These are phyloP conservation scores for Hesperia comma DNA, from an alignment of 2,888 invertebrate genomes.

Conservation along the genomic window DNA sequence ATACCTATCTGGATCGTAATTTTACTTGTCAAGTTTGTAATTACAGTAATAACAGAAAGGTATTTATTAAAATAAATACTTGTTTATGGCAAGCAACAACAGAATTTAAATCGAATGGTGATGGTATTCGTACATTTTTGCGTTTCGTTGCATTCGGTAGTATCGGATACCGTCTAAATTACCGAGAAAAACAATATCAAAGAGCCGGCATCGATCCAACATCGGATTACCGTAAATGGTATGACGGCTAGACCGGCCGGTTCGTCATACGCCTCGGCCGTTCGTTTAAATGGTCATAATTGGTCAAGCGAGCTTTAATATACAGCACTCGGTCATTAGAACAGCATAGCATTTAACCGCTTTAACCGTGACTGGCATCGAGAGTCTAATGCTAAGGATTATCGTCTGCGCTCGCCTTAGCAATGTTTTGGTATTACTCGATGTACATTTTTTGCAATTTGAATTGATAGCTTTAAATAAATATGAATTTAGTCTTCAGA, in stretches of 20 bases:
- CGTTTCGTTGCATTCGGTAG: constrained; percentile 40
- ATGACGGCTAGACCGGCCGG: constrained; percentile 64
- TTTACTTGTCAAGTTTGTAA: constrained; percentile 34
- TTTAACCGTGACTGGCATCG: constrained; percentile 46
- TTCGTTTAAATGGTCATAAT: constrained; percentile 79
- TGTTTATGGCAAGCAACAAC: constrained; percentile 1
- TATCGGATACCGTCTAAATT: constrained; percentile 66
- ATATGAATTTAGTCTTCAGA: constrained; percentile 18
- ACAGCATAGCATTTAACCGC: constrained; percentile 53
- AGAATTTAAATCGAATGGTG: constrained; percentile 18
- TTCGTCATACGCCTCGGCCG: constrained; percentile 67
- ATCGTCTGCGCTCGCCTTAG: constrained; percentile 14
- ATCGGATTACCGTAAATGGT: constrained; percentile 75
- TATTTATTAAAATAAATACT: constrained; percentile 6
- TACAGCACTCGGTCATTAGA: constrained; percentile 68
- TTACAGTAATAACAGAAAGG: constrained; percentile 29
- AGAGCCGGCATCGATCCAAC: constrained; percentile 67
- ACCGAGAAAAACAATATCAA: constrained; percentile 68
- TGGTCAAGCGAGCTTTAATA: constrained; percentile 68
- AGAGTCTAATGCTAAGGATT: constrained; percentile 38
- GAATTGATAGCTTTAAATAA: constrained; percentile 13
- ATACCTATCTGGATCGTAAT: constrained; percentile 22
- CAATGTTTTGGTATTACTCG: constrained; percentile 27
- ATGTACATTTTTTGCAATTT: constrained; percentile 20
- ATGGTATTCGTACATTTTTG: constrained; percentile 25